phyloP scores from a whole-genome alignment of 1,140 invertebrate genomes.

The Drosophila seguyi region DNA sequence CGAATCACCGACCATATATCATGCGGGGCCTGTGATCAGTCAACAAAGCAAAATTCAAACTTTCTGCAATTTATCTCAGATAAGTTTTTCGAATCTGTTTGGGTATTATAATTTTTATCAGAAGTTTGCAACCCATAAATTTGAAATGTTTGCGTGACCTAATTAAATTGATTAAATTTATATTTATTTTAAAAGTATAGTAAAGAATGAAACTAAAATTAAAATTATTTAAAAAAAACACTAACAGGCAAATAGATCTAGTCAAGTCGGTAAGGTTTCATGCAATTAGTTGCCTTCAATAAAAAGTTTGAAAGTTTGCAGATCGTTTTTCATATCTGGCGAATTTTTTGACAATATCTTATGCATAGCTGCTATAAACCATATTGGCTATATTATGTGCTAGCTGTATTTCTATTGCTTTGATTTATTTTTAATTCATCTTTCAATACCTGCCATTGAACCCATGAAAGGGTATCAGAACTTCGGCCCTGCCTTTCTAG shows the following conservation, averaged over 20 bases:
- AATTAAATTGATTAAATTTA: background rate
- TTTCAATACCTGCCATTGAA: background rate
- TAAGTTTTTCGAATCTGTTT: conserved; percentile 14
- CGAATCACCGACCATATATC: conserved; percentile 46
- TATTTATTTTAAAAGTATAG: background rate
- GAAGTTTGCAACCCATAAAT: background rate
- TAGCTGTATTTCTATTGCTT: background rate
- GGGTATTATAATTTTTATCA: background rate
- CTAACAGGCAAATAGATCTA: background rate
- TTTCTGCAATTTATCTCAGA: conserved; percentile 65
- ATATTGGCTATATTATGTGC: background rate
- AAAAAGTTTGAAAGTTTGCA: too few relatives aligned
- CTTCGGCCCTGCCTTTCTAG: background rate
- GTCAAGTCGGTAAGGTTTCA: too few relatives aligned
- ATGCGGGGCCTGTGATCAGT: conserved; percentile 47
- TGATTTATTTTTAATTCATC: background rate
- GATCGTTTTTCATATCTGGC: background rate
- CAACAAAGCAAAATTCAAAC: conserved; percentile 44
- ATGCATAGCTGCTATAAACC: background rate
- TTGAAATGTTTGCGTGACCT: background rate
- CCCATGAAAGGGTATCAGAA: background rate
- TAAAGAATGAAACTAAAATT: background rate
- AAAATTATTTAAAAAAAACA: background rate
- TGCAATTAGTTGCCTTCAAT: too few relatives aligned
- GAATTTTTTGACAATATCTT: background rate